Evolutionary conservation across 92 coral and sea anemone genomes (phyloP), one percentile per base, ranked within the genome.

Genomic region (Montipora capitata): DNA sequence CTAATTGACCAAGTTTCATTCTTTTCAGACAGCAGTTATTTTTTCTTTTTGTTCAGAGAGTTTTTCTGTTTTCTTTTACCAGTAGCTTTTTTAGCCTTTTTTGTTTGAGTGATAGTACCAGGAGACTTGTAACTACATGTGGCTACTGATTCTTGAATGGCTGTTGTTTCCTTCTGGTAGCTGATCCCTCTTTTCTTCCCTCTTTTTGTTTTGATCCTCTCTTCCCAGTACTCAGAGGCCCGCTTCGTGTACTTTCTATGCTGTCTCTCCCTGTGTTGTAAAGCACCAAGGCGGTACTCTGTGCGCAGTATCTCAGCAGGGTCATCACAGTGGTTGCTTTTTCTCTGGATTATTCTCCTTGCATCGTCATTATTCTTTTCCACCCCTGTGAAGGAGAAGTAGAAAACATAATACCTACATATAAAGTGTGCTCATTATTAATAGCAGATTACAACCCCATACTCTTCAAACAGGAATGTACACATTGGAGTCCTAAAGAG

Each of bases 361-460:
- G 83, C 83, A 35, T 61, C 83, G 13, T 78, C 83, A 52, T 78
- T 59, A 11, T 77, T 78, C 11, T 78, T 78, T 59, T 78, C 83
- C n/a, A 77, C 83, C 20, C 83, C 83, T 59, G 39, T 17, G 39
- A 65, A 15, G 35, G 35, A 52, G 58, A 52, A 52, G 58, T 52
- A 52, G 58, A 35, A 35, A 4, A 65, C n/a, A 65, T 65, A 61
- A 52, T 52, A 52, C 58, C 58, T 52, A 52, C 58, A 52, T 52
- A 52, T 52, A 52, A 52, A 52, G 58, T 52, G 58, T 52, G 13
- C 58, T 52, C 58, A 52, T 52, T 45, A 45, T 45, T 52, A 52
- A 52, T 52, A 52, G 58, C 58, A 52, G 58, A 52, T 44, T 44
- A 44, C 58, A 52, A 52, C 11, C 58, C 58, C 58, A 52, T 52